Conservation (phyloP, 2,797 vertebrate species). For the Onychomys arenicola region DNA sequence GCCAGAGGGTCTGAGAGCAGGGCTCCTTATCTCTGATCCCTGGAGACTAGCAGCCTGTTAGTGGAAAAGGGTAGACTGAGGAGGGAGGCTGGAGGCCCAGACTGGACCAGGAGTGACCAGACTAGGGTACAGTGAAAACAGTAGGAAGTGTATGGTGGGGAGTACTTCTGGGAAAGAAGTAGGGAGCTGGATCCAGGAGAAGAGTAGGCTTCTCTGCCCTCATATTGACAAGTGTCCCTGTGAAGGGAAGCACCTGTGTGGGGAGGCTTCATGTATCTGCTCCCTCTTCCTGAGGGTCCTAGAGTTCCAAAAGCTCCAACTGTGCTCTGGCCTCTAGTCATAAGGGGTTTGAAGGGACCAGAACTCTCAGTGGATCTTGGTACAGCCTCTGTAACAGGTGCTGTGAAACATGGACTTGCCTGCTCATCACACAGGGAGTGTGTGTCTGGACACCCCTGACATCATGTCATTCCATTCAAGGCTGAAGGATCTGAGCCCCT, state of each 20-base stretch:
- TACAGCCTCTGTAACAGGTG: not conserved
- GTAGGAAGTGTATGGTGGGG: not conserved
- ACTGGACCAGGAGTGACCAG: not conserved
- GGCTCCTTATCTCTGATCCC: not conserved
- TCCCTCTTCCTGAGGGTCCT: not conserved
- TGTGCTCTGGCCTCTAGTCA: not conserved
- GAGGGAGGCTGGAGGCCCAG: accelerated
- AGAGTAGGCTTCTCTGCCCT: not conserved
- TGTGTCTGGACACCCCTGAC: not conserved
- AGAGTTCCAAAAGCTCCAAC: not conserved
- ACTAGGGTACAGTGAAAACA: not conserved
- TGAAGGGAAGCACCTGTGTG: not conserved
- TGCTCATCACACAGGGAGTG: not conserved
- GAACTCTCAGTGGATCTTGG: not conserved
- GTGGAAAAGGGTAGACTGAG: no score
- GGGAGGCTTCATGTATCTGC: no score
- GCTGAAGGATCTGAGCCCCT: not conserved
- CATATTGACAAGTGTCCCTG: not conserved
- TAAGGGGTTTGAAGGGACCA: no score
- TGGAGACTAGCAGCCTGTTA: not conserved
- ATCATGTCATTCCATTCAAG: not conserved
- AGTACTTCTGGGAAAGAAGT: not conserved
- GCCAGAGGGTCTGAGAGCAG: not conserved
- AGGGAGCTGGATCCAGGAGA: not conserved
- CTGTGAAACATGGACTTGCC: not conserved